Evolutionary conservation across 2,797 vertebrate genomes (phyloP).

Genomic region (Scleropages formosus): DNA sequence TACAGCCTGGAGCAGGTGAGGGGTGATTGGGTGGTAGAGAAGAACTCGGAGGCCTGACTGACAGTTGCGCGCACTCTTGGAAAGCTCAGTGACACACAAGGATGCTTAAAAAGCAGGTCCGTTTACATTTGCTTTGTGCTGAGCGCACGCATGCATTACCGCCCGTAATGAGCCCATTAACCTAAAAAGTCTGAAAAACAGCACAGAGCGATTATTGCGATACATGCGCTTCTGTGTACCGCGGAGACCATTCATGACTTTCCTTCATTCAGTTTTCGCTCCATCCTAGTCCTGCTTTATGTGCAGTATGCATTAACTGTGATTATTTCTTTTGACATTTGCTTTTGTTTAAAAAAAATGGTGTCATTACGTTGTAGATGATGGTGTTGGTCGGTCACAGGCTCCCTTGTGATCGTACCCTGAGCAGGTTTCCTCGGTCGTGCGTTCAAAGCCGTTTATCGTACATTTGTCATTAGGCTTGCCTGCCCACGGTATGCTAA

Average conservation of each 20-base stretch:
- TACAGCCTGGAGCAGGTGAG: background rate
- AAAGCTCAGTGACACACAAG: background rate
- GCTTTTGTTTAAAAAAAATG: background rate
- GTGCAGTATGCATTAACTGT: too few species aligned
- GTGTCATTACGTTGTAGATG: background rate
- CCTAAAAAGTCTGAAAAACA: too few species aligned
- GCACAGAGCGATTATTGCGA: too few species aligned
- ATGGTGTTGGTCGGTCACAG: background rate
- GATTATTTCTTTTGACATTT: background rate
- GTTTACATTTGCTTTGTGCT: background rate
- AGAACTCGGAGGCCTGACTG: background rate
- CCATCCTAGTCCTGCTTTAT: background rate
- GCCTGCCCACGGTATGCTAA: conserved; percentile 16
- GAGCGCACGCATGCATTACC: background rate
- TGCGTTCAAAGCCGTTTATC: background rate
- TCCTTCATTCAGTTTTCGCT: background rate
- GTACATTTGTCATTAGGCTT: conserved; percentile 10
- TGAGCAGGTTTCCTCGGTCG: background rate
- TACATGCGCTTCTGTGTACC: background rate
- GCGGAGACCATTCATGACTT: background rate
- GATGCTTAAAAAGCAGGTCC: background rate
- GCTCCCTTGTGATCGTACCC: background rate
- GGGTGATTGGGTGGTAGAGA: background rate
- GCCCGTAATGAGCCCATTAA: background rate
- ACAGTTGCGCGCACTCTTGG: background rate